These are phyloP conservation scores for Clytia hemisphaerica DNA, from an alignment of 30 jellyfish, hydroid and myxozoan species.

Conservation along the genomic window DNA sequence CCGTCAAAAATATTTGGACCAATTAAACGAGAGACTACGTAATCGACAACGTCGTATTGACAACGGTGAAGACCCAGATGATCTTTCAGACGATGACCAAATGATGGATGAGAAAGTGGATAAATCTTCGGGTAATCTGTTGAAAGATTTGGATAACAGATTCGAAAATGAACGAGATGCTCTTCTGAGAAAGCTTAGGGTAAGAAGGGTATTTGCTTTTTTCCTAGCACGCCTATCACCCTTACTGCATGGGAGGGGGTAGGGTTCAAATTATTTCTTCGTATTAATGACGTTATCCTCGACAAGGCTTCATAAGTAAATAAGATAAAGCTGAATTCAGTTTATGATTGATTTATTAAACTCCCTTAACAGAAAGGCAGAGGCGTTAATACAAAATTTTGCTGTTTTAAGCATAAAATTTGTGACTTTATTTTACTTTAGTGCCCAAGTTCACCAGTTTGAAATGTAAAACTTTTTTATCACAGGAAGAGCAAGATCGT, in stretches of 20 bases:
- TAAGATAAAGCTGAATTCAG: no score
- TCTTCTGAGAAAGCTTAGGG: constrained; percentile 59
- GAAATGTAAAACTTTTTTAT: not conserved
- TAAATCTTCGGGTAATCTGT: constrained; percentile 54
- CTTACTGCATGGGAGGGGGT: no score
- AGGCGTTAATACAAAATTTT: not conserved
- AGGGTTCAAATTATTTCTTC: no score
- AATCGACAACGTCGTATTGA: constrained; percentile 63
- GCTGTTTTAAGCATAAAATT: not conserved
- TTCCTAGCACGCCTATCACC: not conserved
- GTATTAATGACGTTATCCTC: no score
- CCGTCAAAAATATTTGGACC: constrained; percentile 67
- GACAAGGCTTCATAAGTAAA: no score
- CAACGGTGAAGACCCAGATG: constrained; percentile 82
- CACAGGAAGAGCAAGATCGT: constrained; percentile 64
- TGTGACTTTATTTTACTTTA: not conserved
- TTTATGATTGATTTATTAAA: not conserved
- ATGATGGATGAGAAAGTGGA: constrained; percentile 41
- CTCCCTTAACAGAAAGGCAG: no score
- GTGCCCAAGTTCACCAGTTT: not conserved
- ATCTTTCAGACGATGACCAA: constrained; percentile 32
- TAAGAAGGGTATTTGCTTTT: not conserved
- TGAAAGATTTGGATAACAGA: constrained; percentile 65
- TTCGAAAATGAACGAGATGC: constrained; percentile 89
- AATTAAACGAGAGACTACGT: constrained; percentile 71